These are phyloP conservation scores for Poecilia latipinna DNA, from an alignment of 2,113 vertebrate genomes.

Conservation along the genomic window DNA sequence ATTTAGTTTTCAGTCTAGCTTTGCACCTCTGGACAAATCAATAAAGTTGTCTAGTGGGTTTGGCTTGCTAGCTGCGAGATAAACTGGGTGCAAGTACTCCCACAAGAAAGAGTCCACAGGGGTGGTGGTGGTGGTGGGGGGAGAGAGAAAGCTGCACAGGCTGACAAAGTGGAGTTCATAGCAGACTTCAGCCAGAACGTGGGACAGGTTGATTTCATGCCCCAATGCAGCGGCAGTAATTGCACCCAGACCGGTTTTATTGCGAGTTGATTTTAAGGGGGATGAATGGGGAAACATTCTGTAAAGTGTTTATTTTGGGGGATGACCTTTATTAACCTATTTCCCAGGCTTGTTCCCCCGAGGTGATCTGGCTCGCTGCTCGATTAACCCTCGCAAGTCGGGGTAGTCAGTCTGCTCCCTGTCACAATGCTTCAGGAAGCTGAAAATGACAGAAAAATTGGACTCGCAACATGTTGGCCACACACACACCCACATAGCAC, in stretches of 20 bases:
- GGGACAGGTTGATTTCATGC: slow-evolving; percentile 94
- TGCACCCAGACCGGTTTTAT: slow-evolving; percentile 97
- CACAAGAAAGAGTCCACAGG: slow-evolving; percentile 73
- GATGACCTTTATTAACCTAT: slow-evolving; percentile 98
- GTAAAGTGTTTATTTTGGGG: slow-evolving; percentile 98
- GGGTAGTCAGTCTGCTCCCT: slow-evolving; percentile 83
- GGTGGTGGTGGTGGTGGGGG: neutral
- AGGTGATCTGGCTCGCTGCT: slow-evolving; percentile 82
- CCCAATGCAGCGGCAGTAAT: slow-evolving; percentile 92
- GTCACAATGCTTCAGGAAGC: slow-evolving; percentile 82
- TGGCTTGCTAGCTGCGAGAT: slow-evolving; percentile 63
- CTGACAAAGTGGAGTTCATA: slow-evolving; percentile 69
- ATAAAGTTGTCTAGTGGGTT: slow-evolving; percentile 76
- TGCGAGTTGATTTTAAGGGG: slow-evolving; percentile 96
- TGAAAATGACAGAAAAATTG: slow-evolving; percentile 88
- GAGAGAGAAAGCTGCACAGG: neutral
- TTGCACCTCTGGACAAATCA: slow-evolving; percentile 75
- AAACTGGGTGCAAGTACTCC: slow-evolving; percentile 76
- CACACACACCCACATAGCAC: slow-evolving; percentile 60
- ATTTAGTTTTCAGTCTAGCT: slow-evolving; percentile 77
- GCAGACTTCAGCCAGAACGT: slow-evolving; percentile 90
- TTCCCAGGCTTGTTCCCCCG: slow-evolving; percentile 88
- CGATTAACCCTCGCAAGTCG: slow-evolving; percentile 87
- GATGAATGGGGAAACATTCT: slow-evolving; percentile 94
- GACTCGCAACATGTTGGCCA: slow-evolving; percentile 83